Conservation (phyloP, 92 coral and sea anemone species). For the Pocillopora meandrina region DNA sequence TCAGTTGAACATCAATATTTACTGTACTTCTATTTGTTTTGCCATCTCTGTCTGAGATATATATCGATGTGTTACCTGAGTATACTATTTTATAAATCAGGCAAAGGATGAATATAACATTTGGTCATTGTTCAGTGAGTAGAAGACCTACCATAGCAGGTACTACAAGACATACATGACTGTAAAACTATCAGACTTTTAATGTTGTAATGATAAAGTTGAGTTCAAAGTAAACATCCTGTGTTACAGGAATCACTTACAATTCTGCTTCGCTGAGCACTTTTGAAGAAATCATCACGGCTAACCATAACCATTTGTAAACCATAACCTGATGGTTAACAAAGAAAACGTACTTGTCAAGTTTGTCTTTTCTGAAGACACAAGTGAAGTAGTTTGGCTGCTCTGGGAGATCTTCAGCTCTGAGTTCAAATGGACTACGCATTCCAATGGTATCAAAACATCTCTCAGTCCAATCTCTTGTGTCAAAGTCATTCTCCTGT, state of each 20-base stretch:
- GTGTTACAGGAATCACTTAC: constrained; percentile 54
- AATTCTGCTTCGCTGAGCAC: constrained; percentile 84
- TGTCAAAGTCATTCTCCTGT: constrained; percentile 89
- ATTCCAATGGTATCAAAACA: constrained; percentile 83
- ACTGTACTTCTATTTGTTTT: too few species aligned
- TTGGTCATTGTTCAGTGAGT: too few species aligned
- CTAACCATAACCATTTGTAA: neutral
- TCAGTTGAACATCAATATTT: too few species aligned
- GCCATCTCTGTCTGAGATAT: too few species aligned
- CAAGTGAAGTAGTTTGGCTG: constrained; percentile 93
- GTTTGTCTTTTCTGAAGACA: constrained; percentile 79
- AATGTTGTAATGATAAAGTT: too few species aligned
- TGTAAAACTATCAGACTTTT: too few species aligned
- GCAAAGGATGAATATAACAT: too few species aligned
- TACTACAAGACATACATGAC: too few species aligned
- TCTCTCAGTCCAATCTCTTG: constrained; percentile 80
- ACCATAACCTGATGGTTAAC: neutral
- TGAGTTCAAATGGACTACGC: constrained; percentile 90
- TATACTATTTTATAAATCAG: too few species aligned
- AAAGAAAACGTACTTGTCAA: constrained; percentile 69
- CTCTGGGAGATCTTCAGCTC: constrained; percentile 87
- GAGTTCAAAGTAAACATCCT: too few species aligned
- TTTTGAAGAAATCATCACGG: constrained; percentile 82
- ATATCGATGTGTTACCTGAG: too few species aligned
- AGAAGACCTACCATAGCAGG: too few species aligned